Conservation (phyloP, 2,797 vertebrate genomes). For the Coendou prehensilis region DNA sequence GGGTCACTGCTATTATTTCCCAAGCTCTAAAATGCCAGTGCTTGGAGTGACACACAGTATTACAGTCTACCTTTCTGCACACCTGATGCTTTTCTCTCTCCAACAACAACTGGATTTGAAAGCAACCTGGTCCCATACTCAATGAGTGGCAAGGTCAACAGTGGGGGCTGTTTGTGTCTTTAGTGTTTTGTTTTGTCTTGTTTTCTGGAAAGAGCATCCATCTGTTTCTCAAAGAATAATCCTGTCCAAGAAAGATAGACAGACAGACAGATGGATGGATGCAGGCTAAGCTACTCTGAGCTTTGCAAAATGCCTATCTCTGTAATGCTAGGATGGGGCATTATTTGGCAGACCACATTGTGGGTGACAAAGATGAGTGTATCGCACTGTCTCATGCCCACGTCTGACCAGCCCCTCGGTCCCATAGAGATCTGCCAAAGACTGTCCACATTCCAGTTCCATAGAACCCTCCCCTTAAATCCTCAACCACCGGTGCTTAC, state of each 20-base stretch:
- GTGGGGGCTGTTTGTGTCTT: background rate
- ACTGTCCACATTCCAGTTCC: background rate
- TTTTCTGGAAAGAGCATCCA: background rate
- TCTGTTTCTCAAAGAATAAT: background rate
- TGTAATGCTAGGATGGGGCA: background rate
- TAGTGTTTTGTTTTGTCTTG: background rate
- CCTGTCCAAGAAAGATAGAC: background rate
- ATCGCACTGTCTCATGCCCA: fast-evolving
- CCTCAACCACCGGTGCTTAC: background rate
- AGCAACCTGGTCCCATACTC: background rate
- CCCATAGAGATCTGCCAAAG: background rate
- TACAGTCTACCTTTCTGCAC: background rate
- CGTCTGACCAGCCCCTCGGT: no score
- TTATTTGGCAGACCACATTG: background rate
- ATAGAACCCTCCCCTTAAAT: background rate
- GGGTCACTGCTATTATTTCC: constrained; percentile 77
- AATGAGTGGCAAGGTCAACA: background rate
- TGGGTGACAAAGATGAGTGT: background rate
- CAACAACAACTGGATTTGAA: background rate
- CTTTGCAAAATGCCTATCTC: background rate
- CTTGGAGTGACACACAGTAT: background rate
- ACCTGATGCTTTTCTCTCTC: constrained; percentile 27
- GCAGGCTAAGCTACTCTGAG: background rate
- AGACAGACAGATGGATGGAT: background rate
- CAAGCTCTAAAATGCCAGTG: constrained; percentile 61